Evolutionary conservation across 2,888 invertebrate genomes (phyloP).

Genomic region (Ormia ochracea): DNA sequence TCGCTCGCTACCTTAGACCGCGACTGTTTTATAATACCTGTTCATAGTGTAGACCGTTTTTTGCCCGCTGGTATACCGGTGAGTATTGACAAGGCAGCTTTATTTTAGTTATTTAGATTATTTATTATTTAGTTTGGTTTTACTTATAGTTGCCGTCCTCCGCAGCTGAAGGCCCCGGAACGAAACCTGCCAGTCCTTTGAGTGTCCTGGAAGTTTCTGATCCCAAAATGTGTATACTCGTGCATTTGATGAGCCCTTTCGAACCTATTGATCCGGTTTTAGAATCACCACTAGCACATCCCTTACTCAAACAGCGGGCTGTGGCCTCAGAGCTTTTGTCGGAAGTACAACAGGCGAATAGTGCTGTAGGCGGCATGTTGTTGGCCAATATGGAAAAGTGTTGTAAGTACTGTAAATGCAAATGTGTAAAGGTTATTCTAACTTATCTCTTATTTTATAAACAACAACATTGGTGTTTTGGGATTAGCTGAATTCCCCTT

Average conservation of each 20-base stretch:
- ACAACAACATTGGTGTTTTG: no score
- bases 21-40: slow-evolving; percentile 95
- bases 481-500: slow-evolving; percentile 90
- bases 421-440: not conserved
- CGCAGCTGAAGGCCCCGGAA: slow-evolving; percentile 78
- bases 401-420: slow-evolving; percentile 77
- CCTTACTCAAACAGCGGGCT: slow-evolving; percentile 85
- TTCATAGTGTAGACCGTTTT: slow-evolving; percentile 91
- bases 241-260: slow-evolving; percentile 92
- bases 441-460: not conserved
- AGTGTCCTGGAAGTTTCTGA: slow-evolving; percentile 91
- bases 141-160: slow-evolving; percentile 80
- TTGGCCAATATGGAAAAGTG: slow-evolving; percentile 92
- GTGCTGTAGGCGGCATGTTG: slow-evolving; percentile 89
- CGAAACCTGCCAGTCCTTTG: slow-evolving; percentile 78
- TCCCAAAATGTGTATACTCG: slow-evolving; percentile 90
- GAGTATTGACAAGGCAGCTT: slow-evolving; percentile 31
- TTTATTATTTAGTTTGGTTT: slow-evolving; percentile 3
- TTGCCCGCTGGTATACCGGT: slow-evolving; percentile 93
- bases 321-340: slow-evolving; percentile 87
- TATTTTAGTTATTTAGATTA: not conserved
- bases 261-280: slow-evolving; percentile 90
- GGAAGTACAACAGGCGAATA: slow-evolving; percentile 84
- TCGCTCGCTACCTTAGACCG: slow-evolving; percentile 89
- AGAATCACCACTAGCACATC: slow-evolving; percentile 89